A percentile compares a stretch with the other conserved stretches of the same genome.
Conservation (phyloP, 2,113 vertebrate species). For the Jacana jacana region DNA sequence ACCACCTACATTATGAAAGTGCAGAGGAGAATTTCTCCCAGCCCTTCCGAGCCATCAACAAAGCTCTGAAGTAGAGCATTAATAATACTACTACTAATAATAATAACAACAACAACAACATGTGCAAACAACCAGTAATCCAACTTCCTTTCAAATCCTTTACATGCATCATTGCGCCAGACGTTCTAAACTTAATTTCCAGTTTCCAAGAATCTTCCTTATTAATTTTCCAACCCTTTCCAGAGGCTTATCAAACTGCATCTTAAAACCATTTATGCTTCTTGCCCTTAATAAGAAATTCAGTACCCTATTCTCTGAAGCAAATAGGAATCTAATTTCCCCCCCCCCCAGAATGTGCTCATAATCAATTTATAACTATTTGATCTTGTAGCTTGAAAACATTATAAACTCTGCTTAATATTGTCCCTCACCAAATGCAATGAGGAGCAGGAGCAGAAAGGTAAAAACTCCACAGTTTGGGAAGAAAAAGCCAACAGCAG, state of each 20-base stretch:
- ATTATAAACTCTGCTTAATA: background rate
- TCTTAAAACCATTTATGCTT: background rate
- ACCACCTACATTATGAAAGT: background rate
- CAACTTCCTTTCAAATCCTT: background rate
- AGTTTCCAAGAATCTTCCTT: conserved; percentile 19
- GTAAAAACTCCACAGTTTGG: background rate
- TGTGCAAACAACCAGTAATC: background rate
- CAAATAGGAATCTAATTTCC: background rate
- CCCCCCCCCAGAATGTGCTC: background rate
- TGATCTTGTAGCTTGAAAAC: background rate
- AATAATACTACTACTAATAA: background rate
- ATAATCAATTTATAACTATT: background rate
- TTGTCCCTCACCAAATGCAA: background rate
- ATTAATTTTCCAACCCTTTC: background rate
- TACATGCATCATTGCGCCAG: background rate
- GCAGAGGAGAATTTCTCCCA: background rate
- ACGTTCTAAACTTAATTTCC: background rate
- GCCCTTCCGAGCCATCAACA: background rate
- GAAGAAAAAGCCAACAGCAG: background rate
- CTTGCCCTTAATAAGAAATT: background rate
- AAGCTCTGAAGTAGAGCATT: background rate
- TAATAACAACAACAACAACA: background rate
- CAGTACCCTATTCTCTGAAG: background rate
- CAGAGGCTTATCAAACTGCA: background rate
- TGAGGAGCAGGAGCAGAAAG: background rate